Evolutionary conservation across 2,113 vertebrate genomes (phyloP).

Genomic region (Pomatostomus ruficeps): DNA sequence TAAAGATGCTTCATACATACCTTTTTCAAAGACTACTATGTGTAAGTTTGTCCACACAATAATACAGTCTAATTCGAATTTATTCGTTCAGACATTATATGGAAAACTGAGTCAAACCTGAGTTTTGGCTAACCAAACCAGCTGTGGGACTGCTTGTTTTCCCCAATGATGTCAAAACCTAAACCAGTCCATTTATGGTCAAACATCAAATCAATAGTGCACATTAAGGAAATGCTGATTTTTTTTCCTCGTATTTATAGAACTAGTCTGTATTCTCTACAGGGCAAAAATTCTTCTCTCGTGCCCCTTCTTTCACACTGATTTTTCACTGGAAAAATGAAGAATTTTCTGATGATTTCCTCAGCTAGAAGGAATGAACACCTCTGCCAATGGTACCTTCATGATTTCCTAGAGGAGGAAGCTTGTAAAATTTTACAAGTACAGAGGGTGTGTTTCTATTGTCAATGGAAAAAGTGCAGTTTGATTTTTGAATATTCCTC

Average conservation of each 20-base stretch:
- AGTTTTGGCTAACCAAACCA: background rate
- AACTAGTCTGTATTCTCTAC: background rate
- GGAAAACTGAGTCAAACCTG: background rate
- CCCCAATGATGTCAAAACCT: background rate
- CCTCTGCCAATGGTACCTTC: background rate
- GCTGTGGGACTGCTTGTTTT: background rate
- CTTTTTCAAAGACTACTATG: background rate
- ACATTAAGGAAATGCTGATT: background rate
- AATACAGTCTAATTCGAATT: background rate
- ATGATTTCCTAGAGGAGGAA: background rate
- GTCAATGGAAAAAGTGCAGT: background rate
- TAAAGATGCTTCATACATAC: background rate
- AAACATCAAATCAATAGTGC: background rate
- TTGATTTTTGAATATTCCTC: background rate
- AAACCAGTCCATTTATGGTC: background rate
- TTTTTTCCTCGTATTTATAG: background rate
- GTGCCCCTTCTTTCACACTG: background rate
- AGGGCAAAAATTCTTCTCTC: background rate
- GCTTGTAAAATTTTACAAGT: background rate
- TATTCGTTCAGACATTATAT: background rate
- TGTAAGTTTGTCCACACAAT: background rate
- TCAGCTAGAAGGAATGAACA: background rate
- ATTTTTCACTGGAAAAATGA: background rate
- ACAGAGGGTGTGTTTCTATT: background rate
- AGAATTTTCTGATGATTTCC: background rate